These are phyloP conservation scores for Oryctolagus cuniculus DNA, from an alignment of 2,113 vertebrate genomes.

Conservation along the genomic window DNA sequence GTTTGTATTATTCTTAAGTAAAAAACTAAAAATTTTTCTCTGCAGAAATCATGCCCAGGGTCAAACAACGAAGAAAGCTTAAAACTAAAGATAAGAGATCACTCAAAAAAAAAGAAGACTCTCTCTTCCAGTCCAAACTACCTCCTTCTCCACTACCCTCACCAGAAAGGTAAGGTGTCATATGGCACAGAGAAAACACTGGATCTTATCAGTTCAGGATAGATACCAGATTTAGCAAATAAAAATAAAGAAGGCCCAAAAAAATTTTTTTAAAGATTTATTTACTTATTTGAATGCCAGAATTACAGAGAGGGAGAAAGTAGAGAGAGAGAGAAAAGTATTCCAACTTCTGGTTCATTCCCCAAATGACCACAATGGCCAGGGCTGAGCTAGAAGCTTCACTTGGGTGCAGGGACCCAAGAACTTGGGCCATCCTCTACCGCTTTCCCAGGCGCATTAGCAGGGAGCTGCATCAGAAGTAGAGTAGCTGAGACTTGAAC, in stretches of 20 bases:
- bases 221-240: constrained; percentile 34
- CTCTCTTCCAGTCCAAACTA: not conserved
- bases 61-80: constrained; percentile 80
- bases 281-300: too few relatives aligned
- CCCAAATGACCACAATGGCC: too few relatives aligned
- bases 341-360: too few relatives aligned
- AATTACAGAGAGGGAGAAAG: too few relatives aligned
- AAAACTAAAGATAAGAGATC: constrained; percentile 73
- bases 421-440: too few relatives aligned
- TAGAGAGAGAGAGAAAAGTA: too few relatives aligned
- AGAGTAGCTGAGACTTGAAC: too few relatives aligned
- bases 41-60: constrained; percentile 85
- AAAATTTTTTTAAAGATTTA: too few relatives aligned
- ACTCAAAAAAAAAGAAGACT: constrained; percentile 51
- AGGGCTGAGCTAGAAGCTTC: too few relatives aligned
- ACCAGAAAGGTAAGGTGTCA: constrained; percentile 79
- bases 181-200: not conserved
- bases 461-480: too few relatives aligned
- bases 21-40: constrained; percentile 39
- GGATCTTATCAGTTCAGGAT: not conserved
- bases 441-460: too few relatives aligned
- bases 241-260: not conserved
- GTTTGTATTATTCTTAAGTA: constrained; percentile 10
- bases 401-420: too few relatives aligned
- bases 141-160: constrained; percentile 51